A percentile compares a stretch with the other conserved stretches of the same genome.
Conservation (phyloP, 2,888 invertebrate species). For the Ectemnius lituratus region DNA sequence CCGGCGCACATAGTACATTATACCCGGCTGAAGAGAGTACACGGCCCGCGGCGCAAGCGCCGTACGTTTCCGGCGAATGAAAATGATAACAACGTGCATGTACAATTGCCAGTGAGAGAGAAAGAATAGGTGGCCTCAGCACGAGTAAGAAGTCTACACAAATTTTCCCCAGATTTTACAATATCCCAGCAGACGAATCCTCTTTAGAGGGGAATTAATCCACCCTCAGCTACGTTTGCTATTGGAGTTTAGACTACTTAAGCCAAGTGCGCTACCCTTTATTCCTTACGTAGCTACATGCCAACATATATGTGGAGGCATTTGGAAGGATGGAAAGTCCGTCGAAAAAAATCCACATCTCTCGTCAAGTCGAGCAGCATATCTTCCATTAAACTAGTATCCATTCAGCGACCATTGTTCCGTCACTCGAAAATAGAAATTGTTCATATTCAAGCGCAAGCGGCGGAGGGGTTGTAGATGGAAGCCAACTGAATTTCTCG, state of each 20-base stretch:
- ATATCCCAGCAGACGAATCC: conserved; percentile 35
- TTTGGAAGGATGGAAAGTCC: neutral
- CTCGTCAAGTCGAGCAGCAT: neutral
- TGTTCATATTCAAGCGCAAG: neutral
- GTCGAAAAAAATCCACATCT: neutral
- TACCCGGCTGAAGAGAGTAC: conserved; percentile 26
- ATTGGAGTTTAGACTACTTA: conserved; percentile 43
- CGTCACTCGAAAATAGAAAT: conserved; percentile 5
- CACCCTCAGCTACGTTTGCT: conserved; percentile 10
- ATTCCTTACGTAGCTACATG: conserved; percentile 19
- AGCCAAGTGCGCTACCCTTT: conserved; percentile 37
- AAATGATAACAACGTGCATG: conserved; percentile 43
- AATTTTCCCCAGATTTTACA: conserved; percentile 39
- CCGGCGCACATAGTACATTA: conserved; percentile 45
- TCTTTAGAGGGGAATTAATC: conserved; percentile 43
- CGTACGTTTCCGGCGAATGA: conserved; percentile 25
- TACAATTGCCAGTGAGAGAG: conserved; percentile 22
- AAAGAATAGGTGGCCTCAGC: neutral
- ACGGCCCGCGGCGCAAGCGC: neutral
- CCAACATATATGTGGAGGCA: neutral
- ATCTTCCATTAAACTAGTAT: neutral
- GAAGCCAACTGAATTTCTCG: conserved; percentile 40
- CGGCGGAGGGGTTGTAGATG: neutral
- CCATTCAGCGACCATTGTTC: neutral
- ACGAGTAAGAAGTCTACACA: conserved; percentile 41